Percentiles rank a stretch among this genome's conserved stretches.
phyloP scores from a whole-genome alignment of 2,888 invertebrate genomes.

The Polydrusus tereticollis region DNA sequence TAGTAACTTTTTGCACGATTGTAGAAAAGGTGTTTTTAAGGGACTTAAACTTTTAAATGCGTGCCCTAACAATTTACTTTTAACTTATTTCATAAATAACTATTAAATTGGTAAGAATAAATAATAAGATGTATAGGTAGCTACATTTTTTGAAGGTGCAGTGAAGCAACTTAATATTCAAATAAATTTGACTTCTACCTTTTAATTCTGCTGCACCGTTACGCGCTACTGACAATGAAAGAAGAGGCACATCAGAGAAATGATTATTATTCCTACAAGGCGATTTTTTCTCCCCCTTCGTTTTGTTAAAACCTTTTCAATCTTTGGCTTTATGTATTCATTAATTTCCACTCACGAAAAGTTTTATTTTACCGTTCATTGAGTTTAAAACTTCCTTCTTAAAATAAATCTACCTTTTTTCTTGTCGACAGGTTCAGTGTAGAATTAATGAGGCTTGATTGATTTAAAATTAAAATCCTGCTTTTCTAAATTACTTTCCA shows the following conservation, averaged over 20 bases:
- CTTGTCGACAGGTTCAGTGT: constrained; percentile 30
- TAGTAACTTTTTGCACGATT: too few relatives aligned
- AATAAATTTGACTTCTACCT: neutral
- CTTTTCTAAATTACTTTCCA: constrained; percentile 12
- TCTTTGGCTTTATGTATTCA: constrained; percentile 52
- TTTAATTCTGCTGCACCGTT: neutral
- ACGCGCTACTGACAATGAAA: constrained; percentile 25
- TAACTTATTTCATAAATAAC: too few relatives aligned
- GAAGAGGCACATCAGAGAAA: constrained; percentile 23
- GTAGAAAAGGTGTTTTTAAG: too few relatives aligned
- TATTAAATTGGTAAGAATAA: too few relatives aligned
- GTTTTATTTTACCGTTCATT: constrained; percentile 50
- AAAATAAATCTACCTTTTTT: constrained; percentile 41
- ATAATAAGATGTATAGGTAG: too few relatives aligned
- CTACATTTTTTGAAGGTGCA: too few relatives aligned
- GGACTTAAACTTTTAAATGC: too few relatives aligned
- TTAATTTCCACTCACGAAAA: constrained; percentile 51
- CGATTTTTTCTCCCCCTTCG: constrained; percentile 37
- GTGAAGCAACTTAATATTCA: too few relatives aligned
- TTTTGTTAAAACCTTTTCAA: constrained; percentile 49
- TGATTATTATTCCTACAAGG: constrained; percentile 37
- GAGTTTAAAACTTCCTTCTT: constrained; percentile 47
- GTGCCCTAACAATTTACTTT: too few relatives aligned
- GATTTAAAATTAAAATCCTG: constrained; percentile 37
- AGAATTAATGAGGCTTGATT: constrained; percentile 43